These are phyloP conservation scores for Acestrorhynchus altus DNA, from an alignment of 2,797 vertebrate genomes.

Conservation along the genomic window DNA sequence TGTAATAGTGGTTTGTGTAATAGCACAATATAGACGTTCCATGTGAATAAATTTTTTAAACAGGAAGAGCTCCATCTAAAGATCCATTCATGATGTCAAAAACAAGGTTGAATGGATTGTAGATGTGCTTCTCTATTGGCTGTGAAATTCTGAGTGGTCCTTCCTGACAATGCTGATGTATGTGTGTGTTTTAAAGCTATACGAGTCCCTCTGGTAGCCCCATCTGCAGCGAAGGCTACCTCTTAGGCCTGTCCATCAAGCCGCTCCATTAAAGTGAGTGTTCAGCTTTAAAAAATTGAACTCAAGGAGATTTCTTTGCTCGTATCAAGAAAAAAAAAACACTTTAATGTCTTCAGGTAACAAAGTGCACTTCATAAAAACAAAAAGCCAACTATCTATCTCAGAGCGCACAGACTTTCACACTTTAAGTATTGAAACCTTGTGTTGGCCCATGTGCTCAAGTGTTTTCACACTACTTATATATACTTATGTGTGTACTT, in stretches of 20 bases:
- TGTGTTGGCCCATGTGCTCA: too few species aligned
- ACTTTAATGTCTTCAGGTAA: too few species aligned
- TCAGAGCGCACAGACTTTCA: too few species aligned
- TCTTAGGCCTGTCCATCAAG: slow-evolving; percentile 43
- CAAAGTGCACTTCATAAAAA: too few species aligned
- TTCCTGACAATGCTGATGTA: not conserved
- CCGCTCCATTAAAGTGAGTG: slow-evolving; percentile 28
- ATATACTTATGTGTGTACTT: too few species aligned
- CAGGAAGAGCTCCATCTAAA: not conserved
- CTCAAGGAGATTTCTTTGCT: too few species aligned
- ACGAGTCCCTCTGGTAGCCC: slow-evolving; percentile 48
- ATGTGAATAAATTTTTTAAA: not conserved
- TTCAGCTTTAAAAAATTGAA: not conserved
- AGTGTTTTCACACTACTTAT: too few species aligned
- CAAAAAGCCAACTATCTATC: too few species aligned
- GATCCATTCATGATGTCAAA: too few species aligned
- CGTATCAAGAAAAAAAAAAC: too few species aligned
- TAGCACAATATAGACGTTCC: not conserved
- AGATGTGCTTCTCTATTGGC: not conserved
- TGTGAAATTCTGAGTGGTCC: slow-evolving; percentile 4
- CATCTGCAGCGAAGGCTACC: slow-evolving; percentile 53
- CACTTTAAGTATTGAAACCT: too few species aligned
- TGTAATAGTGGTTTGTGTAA: not conserved
- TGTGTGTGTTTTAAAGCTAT: slow-evolving; percentile 6
- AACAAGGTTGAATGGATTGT: slow-evolving; percentile 16